Conservation (phyloP, 2,888 invertebrate genomes). For the Byasa hedistus region DNA sequence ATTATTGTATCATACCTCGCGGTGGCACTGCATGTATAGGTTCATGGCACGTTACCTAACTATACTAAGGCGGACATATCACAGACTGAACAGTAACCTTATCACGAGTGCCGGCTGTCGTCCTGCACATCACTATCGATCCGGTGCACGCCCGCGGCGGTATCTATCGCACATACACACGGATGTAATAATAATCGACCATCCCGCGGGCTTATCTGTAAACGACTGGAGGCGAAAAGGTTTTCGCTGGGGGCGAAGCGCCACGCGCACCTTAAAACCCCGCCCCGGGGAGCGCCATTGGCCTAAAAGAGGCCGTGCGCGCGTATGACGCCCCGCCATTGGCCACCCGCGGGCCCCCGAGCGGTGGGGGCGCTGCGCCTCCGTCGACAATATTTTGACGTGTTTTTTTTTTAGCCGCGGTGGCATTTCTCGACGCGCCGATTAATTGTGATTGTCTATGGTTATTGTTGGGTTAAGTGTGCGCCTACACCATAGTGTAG, state of each 20-base stretch:
- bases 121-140: conserved; percentile 69
- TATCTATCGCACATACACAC: conserved; percentile 67
- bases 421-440: conserved; percentile 74
- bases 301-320: conserved; percentile 64
- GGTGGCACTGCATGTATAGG: conserved; percentile 78
- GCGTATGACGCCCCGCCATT: conserved; percentile 62
- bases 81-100: conserved; percentile 64
- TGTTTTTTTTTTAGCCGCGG: conserved; percentile 65
- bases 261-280: conserved; percentile 71
- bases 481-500: conserved; percentile 37
- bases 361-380: conserved; percentile 61
- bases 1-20: conserved; percentile 65
- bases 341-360: conserved; percentile 53
- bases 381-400: conserved; percentile 73
- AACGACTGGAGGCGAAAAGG: conserved; percentile 80
- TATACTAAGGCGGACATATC: conserved; percentile 78
- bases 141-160: conserved; percentile 61
- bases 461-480: conserved; percentile 78
- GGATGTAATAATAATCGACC: conserved; percentile 77
- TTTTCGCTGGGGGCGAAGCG: conserved; percentile 79
- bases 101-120: conserved; percentile 57
- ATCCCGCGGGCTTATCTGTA: conserved; percentile 79
- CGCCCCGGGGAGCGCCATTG: conserved; percentile 74
- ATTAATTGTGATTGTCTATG: conserved; percentile 79
- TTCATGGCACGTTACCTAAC: conserved; percentile 65